Base-by-base conservation (phyloP, 2,888 invertebrate genomes). In the Leptinotarsa peninsularis region DNA sequence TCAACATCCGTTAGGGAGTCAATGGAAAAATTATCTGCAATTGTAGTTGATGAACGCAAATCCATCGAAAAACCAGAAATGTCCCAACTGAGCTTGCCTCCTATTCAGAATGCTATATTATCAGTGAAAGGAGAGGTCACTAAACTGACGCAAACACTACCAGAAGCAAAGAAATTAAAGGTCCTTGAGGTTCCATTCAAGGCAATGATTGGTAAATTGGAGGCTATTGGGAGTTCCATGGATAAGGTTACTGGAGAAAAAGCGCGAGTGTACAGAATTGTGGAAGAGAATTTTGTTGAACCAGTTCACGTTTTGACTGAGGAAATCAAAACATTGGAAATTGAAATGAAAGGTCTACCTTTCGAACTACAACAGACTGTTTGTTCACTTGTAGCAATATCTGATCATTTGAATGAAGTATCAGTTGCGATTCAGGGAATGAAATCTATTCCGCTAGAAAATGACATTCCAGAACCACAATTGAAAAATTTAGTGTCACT, bases 121-220 rank as follows among this genome's bases (percentile, higher is more conserved):
- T n/a, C 23, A 4, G 15, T 49, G 3, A 56, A 52, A 72, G 21
- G n/a, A 75, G 71, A 76, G 71, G 72, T 63, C n/a, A 66, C 50
- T 43, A 49, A 33, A 17, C 43, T 68, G 50, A 33, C 27, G 10
- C 10, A 49, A 68, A 13, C 18, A 67, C 5, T 58, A 63, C 73
- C 71, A 13, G 49, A 49, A 67, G 49, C 54, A 15, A 69, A 68
- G 68, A 76, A 66, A 18, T 70, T 52, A 23, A 67, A 72, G 54
- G 27, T 56, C 18, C 74, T 67, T 43, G 56, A 72, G 58, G 58
- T 67, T 18, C 77, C 81, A 49, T 67, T 82, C 10, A 52, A 79
- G 52, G 60, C 70, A n/a, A 66, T 83, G 13, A 60, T 54, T 17
- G 78, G 71, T 33, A 69, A 52, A 73, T 23, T 79, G 13, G 60